phyloP scores from a whole-genome alignment of 2,797 vertebrate species.

The Microctenopoma lineatum region DNA sequence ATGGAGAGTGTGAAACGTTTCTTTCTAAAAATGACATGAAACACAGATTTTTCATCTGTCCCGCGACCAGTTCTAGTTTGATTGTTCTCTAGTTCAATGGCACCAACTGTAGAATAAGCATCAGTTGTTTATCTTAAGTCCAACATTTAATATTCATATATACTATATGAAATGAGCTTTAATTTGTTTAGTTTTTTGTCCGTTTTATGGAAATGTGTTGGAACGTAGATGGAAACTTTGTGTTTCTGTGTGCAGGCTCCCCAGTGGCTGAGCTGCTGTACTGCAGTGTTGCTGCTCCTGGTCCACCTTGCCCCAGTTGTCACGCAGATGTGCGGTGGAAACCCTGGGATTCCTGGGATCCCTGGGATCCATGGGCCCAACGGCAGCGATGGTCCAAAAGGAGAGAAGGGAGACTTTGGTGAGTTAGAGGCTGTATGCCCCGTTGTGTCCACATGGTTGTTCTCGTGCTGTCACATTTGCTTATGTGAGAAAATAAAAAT shows the following conservation, averaged over 20 bases:
- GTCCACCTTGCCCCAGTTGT: not conserved
- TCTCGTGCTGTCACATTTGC: too few relatives aligned
- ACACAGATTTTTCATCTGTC: too few relatives aligned
- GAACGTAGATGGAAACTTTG: not conserved
- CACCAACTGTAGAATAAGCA: too few relatives aligned
- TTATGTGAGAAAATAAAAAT: too few relatives aligned
- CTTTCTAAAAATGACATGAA: too few relatives aligned
- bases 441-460: too few relatives aligned
- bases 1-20: too few relatives aligned
- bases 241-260: conserved; percentile 47
- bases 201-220: not conserved
- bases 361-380: conserved; percentile 63
- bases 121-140: too few relatives aligned
- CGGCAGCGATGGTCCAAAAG: conserved; percentile 56
- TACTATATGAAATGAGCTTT: too few relatives aligned
- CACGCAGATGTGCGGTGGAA: conserved; percentile 13
- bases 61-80: too few relatives aligned
- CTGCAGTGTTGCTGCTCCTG: conserved; percentile 55
- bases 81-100: too few relatives aligned
- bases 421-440: conserved; percentile 12
- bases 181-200: not conserved
- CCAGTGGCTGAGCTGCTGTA: conserved; percentile 54
- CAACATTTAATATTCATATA: not conserved
- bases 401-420: conserved; percentile 71
- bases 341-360: conserved; percentile 62